These are phyloP conservation scores for Bacillus rossius DNA, from an alignment of 1,140 invertebrate genomes.

Conservation along the genomic window DNA sequence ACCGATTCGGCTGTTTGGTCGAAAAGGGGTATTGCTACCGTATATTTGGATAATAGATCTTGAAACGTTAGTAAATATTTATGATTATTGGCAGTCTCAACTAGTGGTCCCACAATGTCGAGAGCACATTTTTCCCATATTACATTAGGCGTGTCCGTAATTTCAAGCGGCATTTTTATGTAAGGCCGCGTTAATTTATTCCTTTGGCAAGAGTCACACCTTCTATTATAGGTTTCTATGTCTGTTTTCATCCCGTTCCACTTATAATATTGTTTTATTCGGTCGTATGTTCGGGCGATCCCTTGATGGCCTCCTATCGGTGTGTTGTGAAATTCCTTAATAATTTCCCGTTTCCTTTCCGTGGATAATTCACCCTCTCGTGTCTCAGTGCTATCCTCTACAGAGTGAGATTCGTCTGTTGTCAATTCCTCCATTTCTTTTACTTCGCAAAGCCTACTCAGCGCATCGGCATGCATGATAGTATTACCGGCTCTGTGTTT, in stretches of 20 bases:
- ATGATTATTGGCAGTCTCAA: not conserved
- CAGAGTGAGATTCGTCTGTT: too few species aligned
- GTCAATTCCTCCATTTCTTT: not conserved
- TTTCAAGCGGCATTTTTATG: slow-evolving; percentile 5
- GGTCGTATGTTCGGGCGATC: not conserved
- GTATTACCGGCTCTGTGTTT: not conserved
- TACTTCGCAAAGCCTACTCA: not conserved
- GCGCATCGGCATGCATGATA: not conserved
- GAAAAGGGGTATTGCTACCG: not conserved
- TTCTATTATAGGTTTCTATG: slow-evolving; percentile 4
- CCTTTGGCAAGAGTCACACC: slow-evolving; percentile 13
- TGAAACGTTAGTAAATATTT: slow-evolving; percentile 11
- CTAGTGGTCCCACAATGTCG: slow-evolving; percentile 11
- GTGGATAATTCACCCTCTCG: not conserved
- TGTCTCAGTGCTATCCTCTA: too few species aligned
- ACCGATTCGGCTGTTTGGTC: slow-evolving; percentile 3
- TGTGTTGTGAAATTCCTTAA: slow-evolving; percentile 6
- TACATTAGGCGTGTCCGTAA: not conserved
- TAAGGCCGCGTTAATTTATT: slow-evolving; percentile 4
- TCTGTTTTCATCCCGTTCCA: slow-evolving; percentile 11
- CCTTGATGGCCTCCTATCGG: slow-evolving; percentile 24
- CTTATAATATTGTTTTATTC: slow-evolving; percentile 1
- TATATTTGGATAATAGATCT: slow-evolving; percentile 10
- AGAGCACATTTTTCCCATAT: slow-evolving; percentile 2
- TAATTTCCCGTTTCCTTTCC: not conserved